Base-by-base conservation (phyloP, 2,797 vertebrate genomes). In the Chiroxiphia lanceolata region DNA sequence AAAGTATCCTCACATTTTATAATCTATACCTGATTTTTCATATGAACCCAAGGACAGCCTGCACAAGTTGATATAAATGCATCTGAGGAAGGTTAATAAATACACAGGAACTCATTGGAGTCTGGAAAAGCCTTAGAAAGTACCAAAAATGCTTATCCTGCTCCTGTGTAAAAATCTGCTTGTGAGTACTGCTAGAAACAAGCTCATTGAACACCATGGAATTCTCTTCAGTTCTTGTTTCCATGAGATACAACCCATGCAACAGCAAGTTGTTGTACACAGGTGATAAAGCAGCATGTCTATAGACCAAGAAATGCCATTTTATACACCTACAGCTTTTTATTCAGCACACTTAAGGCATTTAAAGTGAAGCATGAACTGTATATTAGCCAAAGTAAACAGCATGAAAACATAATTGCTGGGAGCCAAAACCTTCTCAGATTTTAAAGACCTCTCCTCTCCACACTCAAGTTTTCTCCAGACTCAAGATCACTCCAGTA, bases 181-280 rank as follows among this genome's bases (percentile, higher is more conserved):
- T 29, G 23, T 40, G 10, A 74, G 11, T 42, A 65, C 68, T 44
- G 36, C 31, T 42, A 36, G 56, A 78, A 78, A 90, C 2, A 15
- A 23, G n/a, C 31, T 89, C 63, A 44, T 0, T 51, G 25, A 90
- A 54, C 38, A 20, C 48, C 26, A 19, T 0, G 17, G 38, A 87
- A 14, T 18, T 50, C 48, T 67, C 77, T 16, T 3, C 36, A 67
- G 1, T 21, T 83, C 63, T 34, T 75, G 14, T 75, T 84, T 70
- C 44, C 19, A 6, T 0, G 0, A 69, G 38, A 69, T 36, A 65
- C 5, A n/a, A 68, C 3, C 2, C 13, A 22, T 1, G 12, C 17
- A 68, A 75, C 17, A 31, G 13, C 48, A 90, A 25, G 9, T 77
- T n/a, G 38, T 45, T 27, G 9, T 36, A 70, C 2, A 5, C 3